Evolutionary conservation across 2,888 invertebrate species (phyloP), one percentile per base, ranked within the genome.

Genomic region (Geotrupes spiniger): DNA sequence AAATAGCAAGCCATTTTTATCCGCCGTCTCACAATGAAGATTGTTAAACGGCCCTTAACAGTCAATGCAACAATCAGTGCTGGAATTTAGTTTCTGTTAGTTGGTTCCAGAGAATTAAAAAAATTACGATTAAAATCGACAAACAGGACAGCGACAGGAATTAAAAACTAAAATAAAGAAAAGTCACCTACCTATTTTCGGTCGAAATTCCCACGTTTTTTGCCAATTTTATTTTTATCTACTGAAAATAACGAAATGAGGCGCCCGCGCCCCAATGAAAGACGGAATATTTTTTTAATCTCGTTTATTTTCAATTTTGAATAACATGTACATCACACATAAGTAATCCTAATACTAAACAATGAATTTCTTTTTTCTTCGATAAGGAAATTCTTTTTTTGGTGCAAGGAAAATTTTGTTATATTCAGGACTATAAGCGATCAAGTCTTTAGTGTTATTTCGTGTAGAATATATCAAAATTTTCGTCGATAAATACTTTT

Each of bases 241-340:
- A 36, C 16, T 27, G 14, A 28, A 42, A 41, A 38, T 16, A n/a
- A 45, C 37, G 25, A 52, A 50, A 33, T 39, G 43, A 41, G 37
- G 39, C n/a, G 37, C 36, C 41, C 28, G 21, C n/a, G n/a, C 37
- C 48, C 42, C 48, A 46, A 42, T 39, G 39, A 51, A 42, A 60
- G 46, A 42, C 51, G 39, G 14, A 27, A 26, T 31, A 31, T 43
- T 33, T 44, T 52, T 42, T 48, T 28, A 48, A 45, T 70, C 72
- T 70, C 66, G 67, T 72, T 74, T 73, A 71, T 73, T 73, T 70
- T 70, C 69, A 73, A 72, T 73, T 73, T 73, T 70, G 72, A 72
- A 71, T 70, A 73, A 73, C 73, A 73, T 73, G 66, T 74, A 74
- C 74, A 74, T 72, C 73, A 74, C 74, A 74, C 73, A 72, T 70